phyloP scores from a whole-genome alignment of 2,888 invertebrate genomes.

The Drosophila imparisetae region DNA sequence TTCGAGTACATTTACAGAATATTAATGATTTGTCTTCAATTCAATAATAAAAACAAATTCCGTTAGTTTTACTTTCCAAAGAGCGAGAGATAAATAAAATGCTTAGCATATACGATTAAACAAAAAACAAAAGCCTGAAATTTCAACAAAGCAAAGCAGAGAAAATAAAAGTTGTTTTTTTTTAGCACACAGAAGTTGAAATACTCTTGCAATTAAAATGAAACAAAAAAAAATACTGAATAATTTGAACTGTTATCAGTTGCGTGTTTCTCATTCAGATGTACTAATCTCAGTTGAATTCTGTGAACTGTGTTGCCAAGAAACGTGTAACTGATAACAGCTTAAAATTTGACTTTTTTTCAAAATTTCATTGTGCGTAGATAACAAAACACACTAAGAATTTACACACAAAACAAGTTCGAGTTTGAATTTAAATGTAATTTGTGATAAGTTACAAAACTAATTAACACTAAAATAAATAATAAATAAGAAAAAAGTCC shows the following conservation, averaged over 20 bases:
- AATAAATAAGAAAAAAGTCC: background rate
- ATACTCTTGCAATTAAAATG: slow-evolving; percentile 27
- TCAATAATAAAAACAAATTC: slow-evolving; percentile 14
- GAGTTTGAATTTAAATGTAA: background rate
- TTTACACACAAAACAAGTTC: background rate
- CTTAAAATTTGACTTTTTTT: background rate
- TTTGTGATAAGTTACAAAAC: background rate
- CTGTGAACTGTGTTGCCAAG: background rate
- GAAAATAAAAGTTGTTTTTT: background rate
- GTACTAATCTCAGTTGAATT: background rate
- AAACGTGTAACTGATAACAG: background rate
- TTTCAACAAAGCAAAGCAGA: slow-evolving; percentile 7
- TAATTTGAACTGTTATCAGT: background rate
- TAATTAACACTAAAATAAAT: background rate
- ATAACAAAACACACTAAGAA: background rate
- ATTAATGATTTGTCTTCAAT: slow-evolving; percentile 16
- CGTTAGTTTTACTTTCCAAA: slow-evolving; percentile 15
- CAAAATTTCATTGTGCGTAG: background rate
- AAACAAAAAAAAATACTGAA: background rate
- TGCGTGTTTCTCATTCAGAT: background rate
- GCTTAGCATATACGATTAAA: slow-evolving; percentile 18
- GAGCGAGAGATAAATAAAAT: slow-evolving; percentile 7
- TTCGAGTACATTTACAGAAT: slow-evolving; percentile 8
- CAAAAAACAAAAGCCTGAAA: slow-evolving; percentile 30
- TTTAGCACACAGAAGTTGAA: background rate